Base-by-base conservation (phyloP, 1,140 invertebrate genomes). In the Melipona quadrifasciata region DNA sequence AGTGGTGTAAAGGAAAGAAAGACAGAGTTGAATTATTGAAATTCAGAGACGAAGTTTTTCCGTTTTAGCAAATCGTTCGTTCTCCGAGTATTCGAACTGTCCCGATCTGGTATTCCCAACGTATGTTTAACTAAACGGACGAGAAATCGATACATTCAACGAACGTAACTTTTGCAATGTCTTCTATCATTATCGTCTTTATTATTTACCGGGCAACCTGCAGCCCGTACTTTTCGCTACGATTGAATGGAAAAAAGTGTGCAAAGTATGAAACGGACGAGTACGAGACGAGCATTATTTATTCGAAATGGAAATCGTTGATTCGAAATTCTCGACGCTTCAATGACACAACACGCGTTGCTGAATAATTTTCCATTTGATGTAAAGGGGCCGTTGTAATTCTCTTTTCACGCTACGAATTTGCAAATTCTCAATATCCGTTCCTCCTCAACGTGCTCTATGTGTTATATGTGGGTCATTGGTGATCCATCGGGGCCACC, bases 131-230 rank as follows among this genome's bases (percentile, higher is more conserved):
- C 21, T 58, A 58, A 39, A 75, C 16, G 10, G 14, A 34, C 8
- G 12, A 58, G n/a, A 17, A n/a, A 77, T 77, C 74, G 74, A 77
- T 77, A 77, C 0, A 39, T 64, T 64, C 27, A 21, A n/a, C 57
- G 31, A 61, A 64, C 58, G n/a, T 77, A 39, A 16, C 74, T 58
- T 76, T 76, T 64, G 55, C 39, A 75, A 17, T 58, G 55, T 58
- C 73, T 75, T n/a, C 31, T 75, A 58, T 75, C 73, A 75, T 75
- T 75, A 75, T 75, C 73, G 34, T 75, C 31, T 75, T 75, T 75
- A 75, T 75, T 75, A 75, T 75, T 75, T 75, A 75, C 24, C 24
- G 14, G 21, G 16, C 39, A 39, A 47, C 24, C 47, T 71, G 24
- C 1, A 58, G 21, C 57, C 34, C 21, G 27, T 57, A 16, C 19